A percentile compares a stretch with the other conserved stretches of the same genome.
These are phyloP conservation scores for Xenopus laevis DNA, from an alignment of 2,113 vertebrate genomes.

Conservation along the genomic window DNA sequence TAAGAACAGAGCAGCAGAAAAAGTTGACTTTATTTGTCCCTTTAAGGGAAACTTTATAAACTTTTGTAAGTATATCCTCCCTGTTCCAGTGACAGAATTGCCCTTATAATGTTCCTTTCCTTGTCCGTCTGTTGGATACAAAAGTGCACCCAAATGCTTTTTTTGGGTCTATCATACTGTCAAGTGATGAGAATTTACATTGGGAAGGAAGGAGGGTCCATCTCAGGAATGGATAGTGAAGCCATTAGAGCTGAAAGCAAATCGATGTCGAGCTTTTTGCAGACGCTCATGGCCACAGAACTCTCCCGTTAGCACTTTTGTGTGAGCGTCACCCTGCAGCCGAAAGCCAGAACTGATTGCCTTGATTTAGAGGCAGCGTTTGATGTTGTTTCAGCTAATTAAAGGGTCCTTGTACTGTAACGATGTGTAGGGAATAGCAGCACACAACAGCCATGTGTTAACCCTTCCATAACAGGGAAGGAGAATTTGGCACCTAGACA, in stretches of 20 bases:
- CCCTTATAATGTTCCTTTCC: too few relatives aligned
- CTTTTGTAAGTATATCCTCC: too few relatives aligned
- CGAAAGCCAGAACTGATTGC: slow-evolving; percentile 44
- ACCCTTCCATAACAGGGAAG: too few relatives aligned
- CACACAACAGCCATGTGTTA: not conserved
- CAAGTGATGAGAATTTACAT: slow-evolving; percentile 55
- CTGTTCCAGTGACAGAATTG: too few relatives aligned
- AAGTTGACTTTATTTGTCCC: too few relatives aligned
- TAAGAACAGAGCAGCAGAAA: too few relatives aligned
- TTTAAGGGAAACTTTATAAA: too few relatives aligned
- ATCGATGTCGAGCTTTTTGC: slow-evolving; percentile 78
- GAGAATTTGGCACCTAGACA: too few relatives aligned
- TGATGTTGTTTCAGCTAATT: slow-evolving; percentile 38
- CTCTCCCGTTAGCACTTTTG: slow-evolving; percentile 57
- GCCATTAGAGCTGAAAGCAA: slow-evolving; percentile 80
- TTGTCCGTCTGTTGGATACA: too few relatives aligned
- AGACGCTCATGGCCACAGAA: slow-evolving; percentile 54
- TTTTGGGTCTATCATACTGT: too few relatives aligned
- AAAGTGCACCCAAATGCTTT: too few relatives aligned
- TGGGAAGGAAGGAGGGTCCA: slow-evolving; percentile 57
- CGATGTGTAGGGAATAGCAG: slow-evolving; percentile 5
- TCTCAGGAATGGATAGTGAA: slow-evolving; percentile 61
- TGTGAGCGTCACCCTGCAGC: slow-evolving; percentile 32
- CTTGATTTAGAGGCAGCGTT: slow-evolving; percentile 36
- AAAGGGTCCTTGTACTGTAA: slow-evolving; percentile 16